Base-by-base conservation (phyloP, 2,113 vertebrate species). In the Hypanus sabinus region DNA sequence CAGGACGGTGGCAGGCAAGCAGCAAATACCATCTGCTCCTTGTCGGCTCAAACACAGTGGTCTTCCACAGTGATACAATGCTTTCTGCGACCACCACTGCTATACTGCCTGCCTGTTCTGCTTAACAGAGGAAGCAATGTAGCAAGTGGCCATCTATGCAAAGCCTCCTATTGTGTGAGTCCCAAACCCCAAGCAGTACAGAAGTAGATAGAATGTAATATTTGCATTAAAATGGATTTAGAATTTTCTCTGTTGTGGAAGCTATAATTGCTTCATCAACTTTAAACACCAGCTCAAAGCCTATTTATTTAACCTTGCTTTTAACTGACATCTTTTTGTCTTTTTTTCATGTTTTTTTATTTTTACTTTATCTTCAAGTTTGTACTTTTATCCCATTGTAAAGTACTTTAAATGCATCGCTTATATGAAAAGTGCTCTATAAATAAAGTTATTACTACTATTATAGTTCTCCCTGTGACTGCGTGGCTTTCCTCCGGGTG, bases 211-310 rank as follows among this genome's bases (percentile, higher is more conserved):
- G 24, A 85, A 85, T 27, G 9, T 65, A 65, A 30, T 57, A 85
- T 85, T 57, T 85, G 46, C 80, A 83, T 83, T 22, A 83, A 57
- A 85, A 55, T 60, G 55, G 83, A 30, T 87, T 87, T 87, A 60
- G 55, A 57, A 87, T 30, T 85, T 85, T 57, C 46, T 55, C 0
- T 30, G 55, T 11, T 87, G 4, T 11, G 30, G 24, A 87, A 1
- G 24, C 57, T 10, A 60, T 22, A 60, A 2, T 60, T 87, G 55
- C 27, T 60, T n/a, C 55, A 30, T n/a, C 24, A 60, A 24, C 46
- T 46, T 46, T 46, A 46, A 46, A 46, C 1, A 3, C 46, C 46
- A 46, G 46, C 46, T 46, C 46, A 46, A 46, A 46, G 46, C 46
- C 46, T 46, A 46, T 46, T 46, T 46, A 46, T 46, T 3, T 46